Base-by-base conservation (phyloP, 2,113 vertebrate genomes). In the Acrocephalus arundinaceus region DNA sequence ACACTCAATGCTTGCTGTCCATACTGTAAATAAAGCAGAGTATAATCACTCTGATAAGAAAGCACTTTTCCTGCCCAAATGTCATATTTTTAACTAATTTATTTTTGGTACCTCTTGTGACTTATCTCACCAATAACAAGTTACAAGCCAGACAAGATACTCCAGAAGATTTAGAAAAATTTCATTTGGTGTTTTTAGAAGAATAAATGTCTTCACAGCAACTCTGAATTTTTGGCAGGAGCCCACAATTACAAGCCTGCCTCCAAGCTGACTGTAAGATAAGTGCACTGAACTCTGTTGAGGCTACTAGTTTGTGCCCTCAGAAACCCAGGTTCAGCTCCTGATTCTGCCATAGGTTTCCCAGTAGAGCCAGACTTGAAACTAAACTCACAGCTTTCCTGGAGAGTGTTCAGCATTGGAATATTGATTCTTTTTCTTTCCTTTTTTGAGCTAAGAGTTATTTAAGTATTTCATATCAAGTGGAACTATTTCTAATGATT, bases 391-490 rank as follows among this genome's bases (percentile, higher is more conserved):
- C 24, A 75, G 15, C 31, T 49, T 87, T 85, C 37, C 62, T 65
- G 31, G 31, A 55, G 15, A 82, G 9, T 3, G 6, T 63, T 91
- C 61, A 63, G 19, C 62, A 21, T 2, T 57, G 49, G 23, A n/a
- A 43, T 83, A 73, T 49, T 76, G 48, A 75, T 78, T 72, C 25
- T 82, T 93, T 82, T 87, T 68, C n/a, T 79, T 31, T 68, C 30
- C 15, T 66, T 78, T 84, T 89, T 51, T 81, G 16, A 79, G 52
- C 66, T 87, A 31, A 82, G 66, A 68, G 17, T 82, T 87, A 45
- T 85, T 89, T 78, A 85, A 87, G 41, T 85, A 52, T 82, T 87
- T 96, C 78, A 76, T 79, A 76, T 85, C 66, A 87, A 87, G 74
- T 90, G 28, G 49, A 93, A 93, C 30, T 24, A 76, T 79, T 94